Base-by-base conservation (phyloP, 2,888 invertebrate genomes). In the Microctonus brassicae region DNA sequence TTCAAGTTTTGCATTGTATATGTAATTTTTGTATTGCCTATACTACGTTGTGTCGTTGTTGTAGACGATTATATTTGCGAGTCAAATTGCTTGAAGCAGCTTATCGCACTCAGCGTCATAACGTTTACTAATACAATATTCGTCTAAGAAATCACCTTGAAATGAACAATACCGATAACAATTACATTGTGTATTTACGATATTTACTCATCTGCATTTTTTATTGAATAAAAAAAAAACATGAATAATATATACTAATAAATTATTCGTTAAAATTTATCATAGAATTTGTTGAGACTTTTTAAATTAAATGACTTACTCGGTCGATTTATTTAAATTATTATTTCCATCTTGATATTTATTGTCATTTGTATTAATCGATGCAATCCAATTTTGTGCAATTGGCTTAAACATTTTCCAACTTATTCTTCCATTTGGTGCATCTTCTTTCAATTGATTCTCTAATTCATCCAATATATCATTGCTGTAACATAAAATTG, bases 341-440 rank as follows among this genome's bases (percentile, higher is more conserved):
- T 80, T 78, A 65, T 79, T 77, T 67, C 73, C 75, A 65, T 79
- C 77, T 62, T 79, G 73, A 22, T 66, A 33, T 17, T 67, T n/a
- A n/a, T n/a, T n/a, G n/a, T n/a, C n/a, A n/a, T n/a, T 57, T 24
- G 70, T 60, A 4, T 76, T n/a, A 13, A 79, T 60, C 47, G 73
- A 74, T 17, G 70, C 22, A 34, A 80, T 74, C 81, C 81, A 81
- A 1, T 47, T 71, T 42, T 69, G 68, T 4, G 79, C 77, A 1
- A 77, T 72, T 24, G 78, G 69, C 64, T 71, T 73, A 70, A 80
- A 81, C 26, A 74, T 69, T 33, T 55, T 33, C 77, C 78, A 80
- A 71, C 73, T 76, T 5, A 80, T 75, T n/a, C 70, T 61, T 0
- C 76, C 75, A 22, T 77, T 65, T 60, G 71, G 66, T 64, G 77